These are phyloP conservation scores for Gasterosteus aculeatus DNA, from an alignment of 2,113 vertebrate genomes.

Conservation along the genomic window DNA sequence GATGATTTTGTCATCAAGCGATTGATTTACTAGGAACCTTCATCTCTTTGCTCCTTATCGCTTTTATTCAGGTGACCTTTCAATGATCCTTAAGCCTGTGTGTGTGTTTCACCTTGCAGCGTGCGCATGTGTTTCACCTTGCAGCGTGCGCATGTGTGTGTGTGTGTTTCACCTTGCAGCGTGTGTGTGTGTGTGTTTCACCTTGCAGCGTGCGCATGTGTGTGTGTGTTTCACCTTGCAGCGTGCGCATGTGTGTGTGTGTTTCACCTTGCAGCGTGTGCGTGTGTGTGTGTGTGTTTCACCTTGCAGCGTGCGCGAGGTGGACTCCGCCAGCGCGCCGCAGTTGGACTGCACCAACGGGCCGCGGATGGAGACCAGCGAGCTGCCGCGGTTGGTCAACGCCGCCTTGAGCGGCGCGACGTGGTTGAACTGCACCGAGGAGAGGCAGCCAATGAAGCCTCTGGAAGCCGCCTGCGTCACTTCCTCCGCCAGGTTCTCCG, in stretches of 20 bases:
- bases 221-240: neutral
- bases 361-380: slow-evolving; percentile 86
- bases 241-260: no score
- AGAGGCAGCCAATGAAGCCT: slow-evolving; percentile 93
- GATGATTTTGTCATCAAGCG: neutral
- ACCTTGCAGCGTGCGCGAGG: slow-evolving; percentile 90
- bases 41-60: neutral
- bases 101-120: no score
- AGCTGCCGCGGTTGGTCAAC: slow-evolving; percentile 84
- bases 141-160: neutral
- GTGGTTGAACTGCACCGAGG: slow-evolving; percentile 94
- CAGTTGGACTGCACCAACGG: slow-evolving; percentile 88
- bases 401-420: slow-evolving; percentile 91
- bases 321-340: slow-evolving; percentile 78
- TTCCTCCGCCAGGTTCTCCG: slow-evolving; percentile 81
- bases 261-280: slow-evolving; percentile 78
- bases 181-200: slow-evolving; percentile 79
- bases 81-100: neutral
- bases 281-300: neutral
- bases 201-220: slow-evolving; percentile 88
- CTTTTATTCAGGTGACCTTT: neutral
- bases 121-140: no score
- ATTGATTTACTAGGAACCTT: neutral
- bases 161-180: slow-evolving; percentile 72
- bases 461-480: slow-evolving; percentile 83